Percentiles rank a stretch among this genome's conserved stretches.
Conservation (phyloP, 2,888 invertebrate species). For the Crepidodera aurea region DNA sequence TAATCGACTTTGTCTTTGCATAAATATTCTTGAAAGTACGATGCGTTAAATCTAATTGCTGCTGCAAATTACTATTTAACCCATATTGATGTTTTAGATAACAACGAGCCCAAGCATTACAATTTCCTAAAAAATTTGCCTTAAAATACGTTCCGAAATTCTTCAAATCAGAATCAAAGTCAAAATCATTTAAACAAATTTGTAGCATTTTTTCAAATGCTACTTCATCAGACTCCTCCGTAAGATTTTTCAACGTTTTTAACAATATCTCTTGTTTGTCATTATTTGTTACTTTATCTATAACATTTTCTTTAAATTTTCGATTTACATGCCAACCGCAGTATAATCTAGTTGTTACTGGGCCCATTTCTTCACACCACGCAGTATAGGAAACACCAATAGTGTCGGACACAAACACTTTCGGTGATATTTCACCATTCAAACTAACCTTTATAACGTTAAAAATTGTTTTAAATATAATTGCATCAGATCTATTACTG, state of each 20-base stretch:
- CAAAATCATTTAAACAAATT: conserved; percentile 21
- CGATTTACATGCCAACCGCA: conserved; percentile 36
- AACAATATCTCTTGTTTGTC: conserved; percentile 21
- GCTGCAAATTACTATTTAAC: conserved; percentile 34
- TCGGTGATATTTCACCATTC: conserved; percentile 20
- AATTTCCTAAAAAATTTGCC: conserved; percentile 25
- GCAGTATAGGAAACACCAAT: conserved; percentile 29
- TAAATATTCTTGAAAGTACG: neutral
- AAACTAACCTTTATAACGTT: neutral
- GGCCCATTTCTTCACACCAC: conserved; percentile 29
- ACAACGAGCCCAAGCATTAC: conserved; percentile 39
- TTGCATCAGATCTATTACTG: conserved; percentile 22
- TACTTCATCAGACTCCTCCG: conserved; percentile 33
- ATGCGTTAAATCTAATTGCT: conserved; percentile 32
- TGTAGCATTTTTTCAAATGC: conserved; percentile 34
- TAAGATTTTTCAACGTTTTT: conserved; percentile 27
- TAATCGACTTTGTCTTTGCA: neutral
- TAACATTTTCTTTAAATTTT: conserved; percentile 30
- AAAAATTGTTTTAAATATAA: conserved; percentile 14
- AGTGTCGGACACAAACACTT: conserved; percentile 38
- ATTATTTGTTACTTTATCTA: conserved; percentile 23
- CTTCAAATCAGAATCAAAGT: conserved; percentile 15
- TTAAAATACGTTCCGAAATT: conserved; percentile 38
- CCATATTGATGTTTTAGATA: conserved; percentile 32
- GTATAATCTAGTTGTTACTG: conserved; percentile 28